Evolutionary conservation across 2,113 vertebrate genomes (phyloP).

Genomic region (Pseudorectes ferrugineus): DNA sequence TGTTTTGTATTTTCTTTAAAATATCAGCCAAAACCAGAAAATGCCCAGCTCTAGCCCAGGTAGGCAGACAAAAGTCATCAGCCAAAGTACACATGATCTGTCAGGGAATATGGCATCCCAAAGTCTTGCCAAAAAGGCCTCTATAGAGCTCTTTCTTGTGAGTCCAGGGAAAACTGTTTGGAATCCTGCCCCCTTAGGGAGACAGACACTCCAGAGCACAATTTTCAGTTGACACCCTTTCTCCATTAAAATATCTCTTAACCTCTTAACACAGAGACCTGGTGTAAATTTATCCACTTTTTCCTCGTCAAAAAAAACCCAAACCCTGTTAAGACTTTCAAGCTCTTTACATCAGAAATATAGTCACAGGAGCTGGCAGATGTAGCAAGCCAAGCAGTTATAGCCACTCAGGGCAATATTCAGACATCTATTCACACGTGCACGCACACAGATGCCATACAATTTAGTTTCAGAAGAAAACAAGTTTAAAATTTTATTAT

Average conservation of each 20-base stretch:
- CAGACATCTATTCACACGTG: not conserved
- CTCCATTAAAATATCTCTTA: not conserved
- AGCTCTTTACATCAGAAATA: not conserved
- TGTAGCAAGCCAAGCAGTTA: not conserved
- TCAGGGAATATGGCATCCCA: not conserved
- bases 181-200: not conserved
- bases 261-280: not conserved
- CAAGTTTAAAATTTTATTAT: not conserved
- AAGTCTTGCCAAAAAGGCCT: not conserved
- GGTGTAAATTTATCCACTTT: not conserved
- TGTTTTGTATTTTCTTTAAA: not conserved
- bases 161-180: not conserved
- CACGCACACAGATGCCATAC: not conserved
- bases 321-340: not conserved
- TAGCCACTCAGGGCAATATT: not conserved
- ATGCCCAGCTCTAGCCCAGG: not conserved
- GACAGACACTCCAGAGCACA: not conserved
- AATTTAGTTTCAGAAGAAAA: not conserved
- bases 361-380: not conserved
- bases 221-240: not conserved
- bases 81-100: not conserved
- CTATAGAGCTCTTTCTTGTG: not conserved
- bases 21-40: not conserved
- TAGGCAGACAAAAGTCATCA: not conserved
- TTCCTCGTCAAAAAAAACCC: not conserved